Evolutionary conservation across 2,888 invertebrate genomes (phyloP).

Genomic region (Eupithecia dodoneata): DNA sequence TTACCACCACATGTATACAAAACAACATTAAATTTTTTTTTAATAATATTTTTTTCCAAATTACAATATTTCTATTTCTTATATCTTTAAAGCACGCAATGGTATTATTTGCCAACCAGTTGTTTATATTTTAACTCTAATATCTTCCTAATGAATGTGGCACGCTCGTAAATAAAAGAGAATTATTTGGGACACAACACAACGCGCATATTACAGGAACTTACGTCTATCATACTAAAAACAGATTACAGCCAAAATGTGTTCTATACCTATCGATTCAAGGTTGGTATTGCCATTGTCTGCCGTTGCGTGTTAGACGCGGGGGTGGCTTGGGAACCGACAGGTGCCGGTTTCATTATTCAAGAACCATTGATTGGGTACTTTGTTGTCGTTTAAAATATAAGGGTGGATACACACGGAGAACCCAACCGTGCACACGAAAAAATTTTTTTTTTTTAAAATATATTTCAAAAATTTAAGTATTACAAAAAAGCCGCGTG

Average conservation of each 20-base stretch:
- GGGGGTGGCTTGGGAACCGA: slow-evolving; percentile 77
- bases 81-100: no score
- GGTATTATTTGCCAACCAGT: not conserved
- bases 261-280: slow-evolving; percentile 53
- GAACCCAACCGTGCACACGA: not conserved
- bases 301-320: slow-evolving; percentile 69
- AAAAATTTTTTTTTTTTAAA: no score
- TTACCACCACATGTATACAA: no score
- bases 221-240: slow-evolving; percentile 62
- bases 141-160: not conserved
- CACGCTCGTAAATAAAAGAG: slow-evolving; percentile 58
- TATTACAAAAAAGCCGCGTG: no score
- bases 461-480: no score
- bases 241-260: slow-evolving; percentile 49
- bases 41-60: no score
- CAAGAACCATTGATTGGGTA: slow-evolving; percentile 84
- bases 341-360: slow-evolving; percentile 84
- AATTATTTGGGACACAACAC: slow-evolving; percentile 65
- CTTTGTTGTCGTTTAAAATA: slow-evolving; percentile 84
- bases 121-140: not conserved
- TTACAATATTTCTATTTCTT: no score
- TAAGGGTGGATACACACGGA: slow-evolving; percentile 1
- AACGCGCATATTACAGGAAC: slow-evolving; percentile 76
- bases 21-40: no score
- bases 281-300: slow-evolving; percentile 53